Conservation (phyloP, 2,888 invertebrate species). For the Spialia ferax region DNA sequence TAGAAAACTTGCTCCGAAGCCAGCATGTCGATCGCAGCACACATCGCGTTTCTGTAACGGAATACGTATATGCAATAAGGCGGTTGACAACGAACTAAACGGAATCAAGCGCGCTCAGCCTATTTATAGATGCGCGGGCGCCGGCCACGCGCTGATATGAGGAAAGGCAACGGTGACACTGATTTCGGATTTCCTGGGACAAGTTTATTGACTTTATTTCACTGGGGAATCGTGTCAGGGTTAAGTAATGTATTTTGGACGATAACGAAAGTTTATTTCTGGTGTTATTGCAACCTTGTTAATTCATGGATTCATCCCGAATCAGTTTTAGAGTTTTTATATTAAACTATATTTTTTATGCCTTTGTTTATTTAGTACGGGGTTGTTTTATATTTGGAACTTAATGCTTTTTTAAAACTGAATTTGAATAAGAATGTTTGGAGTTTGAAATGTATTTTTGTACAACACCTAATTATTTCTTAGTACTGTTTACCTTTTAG, state of each 20-base stretch:
- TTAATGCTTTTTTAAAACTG: too few species aligned
- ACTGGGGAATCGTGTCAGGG: slow-evolving; percentile 58
- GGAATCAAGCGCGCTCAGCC: slow-evolving; percentile 57
- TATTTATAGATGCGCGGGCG: slow-evolving; percentile 66
- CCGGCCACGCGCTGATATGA: slow-evolving; percentile 65
- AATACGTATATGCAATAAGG: slow-evolving; percentile 49
- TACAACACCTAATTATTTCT: too few species aligned
- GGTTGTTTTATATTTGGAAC: not conserved
- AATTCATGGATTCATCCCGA: not conserved
- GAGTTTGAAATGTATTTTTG: too few species aligned
- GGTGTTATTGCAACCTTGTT: slow-evolving; percentile 7
- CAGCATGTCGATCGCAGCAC: slow-evolving; percentile 84
- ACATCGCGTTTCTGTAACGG: slow-evolving; percentile 63
- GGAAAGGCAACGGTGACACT: slow-evolving; percentile 61
- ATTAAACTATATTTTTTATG: not conserved
- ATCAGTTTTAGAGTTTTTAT: not conserved
- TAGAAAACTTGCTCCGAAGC: slow-evolving; percentile 91
- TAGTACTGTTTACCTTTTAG: too few species aligned
- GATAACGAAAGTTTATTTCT: slow-evolving; percentile 11
- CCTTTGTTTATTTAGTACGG: slow-evolving; percentile 10
- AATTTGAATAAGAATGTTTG: too few species aligned
- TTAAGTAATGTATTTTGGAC: not conserved
- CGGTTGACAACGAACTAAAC: slow-evolving; percentile 69
- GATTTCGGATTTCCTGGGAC: slow-evolving; percentile 49
- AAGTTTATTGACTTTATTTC: slow-evolving; percentile 51